phyloP scores from a whole-genome alignment of 2,888 invertebrate species.

The Troides aeacus region DNA sequence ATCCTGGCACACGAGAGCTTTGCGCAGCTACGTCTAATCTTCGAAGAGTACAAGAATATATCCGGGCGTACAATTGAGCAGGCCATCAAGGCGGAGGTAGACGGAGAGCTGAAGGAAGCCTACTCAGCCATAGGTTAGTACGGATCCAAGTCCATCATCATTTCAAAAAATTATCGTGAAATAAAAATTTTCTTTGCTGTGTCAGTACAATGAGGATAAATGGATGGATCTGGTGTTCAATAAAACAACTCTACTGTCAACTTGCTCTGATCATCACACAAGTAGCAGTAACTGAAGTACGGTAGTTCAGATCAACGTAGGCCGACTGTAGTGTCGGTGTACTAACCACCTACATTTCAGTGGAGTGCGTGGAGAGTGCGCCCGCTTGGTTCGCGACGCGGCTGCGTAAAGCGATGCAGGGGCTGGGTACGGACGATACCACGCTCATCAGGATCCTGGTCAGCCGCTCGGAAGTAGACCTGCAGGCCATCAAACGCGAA shows the following conservation, averaged over 20 bases:
- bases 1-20: conserved; percentile 88
- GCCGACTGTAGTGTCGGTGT: too few relatives aligned
- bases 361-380: conserved; percentile 84
- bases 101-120: conserved; percentile 84
- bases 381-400: conserved; percentile 85
- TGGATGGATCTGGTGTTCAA: too few relatives aligned
- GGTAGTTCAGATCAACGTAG: too few relatives aligned
- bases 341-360: conserved; percentile 55
- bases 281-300: too few relatives aligned
- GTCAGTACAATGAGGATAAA: too few relatives aligned
- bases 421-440: conserved; percentile 86
- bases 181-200: too few relatives aligned
- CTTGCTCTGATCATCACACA: too few relatives aligned
- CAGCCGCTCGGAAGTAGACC: conserved; percentile 84
- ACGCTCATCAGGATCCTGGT: conserved; percentile 86
- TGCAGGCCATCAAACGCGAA: conserved; percentile 84
- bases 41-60: conserved; percentile 86
- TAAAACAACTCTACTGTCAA: too few relatives aligned
- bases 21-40: conserved; percentile 83
- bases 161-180: too few relatives aligned
- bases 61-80: conserved; percentile 87
- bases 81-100: conserved; percentile 84
- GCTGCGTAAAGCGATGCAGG: conserved; percentile 83
- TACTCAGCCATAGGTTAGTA: conserved; percentile 84
- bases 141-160: neutral